Conservation (phyloP, 1,140 invertebrate genomes). For the Hylaeus anthracinus region DNA sequence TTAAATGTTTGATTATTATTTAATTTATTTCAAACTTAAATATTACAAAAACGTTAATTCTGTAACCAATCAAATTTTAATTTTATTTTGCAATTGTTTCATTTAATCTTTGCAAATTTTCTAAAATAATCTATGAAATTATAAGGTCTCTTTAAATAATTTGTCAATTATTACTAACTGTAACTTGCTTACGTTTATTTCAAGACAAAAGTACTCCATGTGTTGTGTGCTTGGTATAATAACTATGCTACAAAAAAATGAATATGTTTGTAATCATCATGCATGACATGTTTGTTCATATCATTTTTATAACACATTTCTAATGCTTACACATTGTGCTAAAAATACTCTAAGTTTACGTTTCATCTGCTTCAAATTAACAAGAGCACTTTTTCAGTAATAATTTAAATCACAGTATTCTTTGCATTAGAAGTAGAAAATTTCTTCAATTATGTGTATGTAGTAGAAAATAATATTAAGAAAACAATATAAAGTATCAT, state of each 20-base stretch:
- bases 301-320: neutral
- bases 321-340: constrained; percentile 13
- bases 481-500: neutral
- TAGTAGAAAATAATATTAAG: neutral
- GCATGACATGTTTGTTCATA: constrained; percentile 22
- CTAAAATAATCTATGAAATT: constrained; percentile 19
- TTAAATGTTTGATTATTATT: constrained; percentile 1
- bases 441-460: neutral
- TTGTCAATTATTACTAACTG: neutral
- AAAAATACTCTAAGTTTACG: constrained; percentile 7
- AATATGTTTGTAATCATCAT: neutral
- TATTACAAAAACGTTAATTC: neutral
- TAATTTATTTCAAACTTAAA: neutral
- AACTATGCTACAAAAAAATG: neutral
- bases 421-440: constrained; percentile 7
- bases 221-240: constrained; percentile 7
- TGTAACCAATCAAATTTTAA: neutral
- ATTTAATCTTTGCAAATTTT: constrained; percentile 20
- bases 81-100: neutral
- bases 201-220: neutral
- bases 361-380: constrained; percentile 45
- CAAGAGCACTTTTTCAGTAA: constrained; percentile 30
- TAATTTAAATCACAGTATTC: constrained; percentile 13
- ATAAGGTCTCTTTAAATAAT: constrained; percentile 7
- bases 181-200: constrained; percentile 30